Evolutionary conservation across 2,888 invertebrate species (phyloP).

Genomic region (Acheta domesticus): DNA sequence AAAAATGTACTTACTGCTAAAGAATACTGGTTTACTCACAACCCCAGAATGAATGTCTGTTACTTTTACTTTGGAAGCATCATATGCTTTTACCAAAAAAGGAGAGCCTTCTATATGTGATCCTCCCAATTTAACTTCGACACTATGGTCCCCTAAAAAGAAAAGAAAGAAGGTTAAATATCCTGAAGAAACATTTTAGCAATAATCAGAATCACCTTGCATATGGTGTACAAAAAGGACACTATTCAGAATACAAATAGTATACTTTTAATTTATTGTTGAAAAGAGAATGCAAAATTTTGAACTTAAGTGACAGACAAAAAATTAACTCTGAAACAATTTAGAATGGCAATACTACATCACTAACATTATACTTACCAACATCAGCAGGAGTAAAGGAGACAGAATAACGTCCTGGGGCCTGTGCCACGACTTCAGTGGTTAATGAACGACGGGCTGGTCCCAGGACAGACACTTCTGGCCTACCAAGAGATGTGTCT

Average conservation of each 20-base stretch:
- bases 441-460: slow-evolving; percentile 68
- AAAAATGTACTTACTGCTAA: slow-evolving; percentile 67
- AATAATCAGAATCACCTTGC: background rate
- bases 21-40: slow-evolving; percentile 89
- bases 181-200: background rate
- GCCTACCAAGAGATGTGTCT: slow-evolving; percentile 62
- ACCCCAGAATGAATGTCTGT: slow-evolving; percentile 88
- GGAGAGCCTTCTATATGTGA: slow-evolving; percentile 92
- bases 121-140: slow-evolving; percentile 69
- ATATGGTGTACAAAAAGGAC: background rate
- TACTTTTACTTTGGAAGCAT: slow-evolving; percentile 90
- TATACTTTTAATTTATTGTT: slow-evolving; percentile 19
- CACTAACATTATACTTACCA: slow-evolving; percentile 51
- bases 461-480: slow-evolving; percentile 75
- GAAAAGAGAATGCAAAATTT: slow-evolving; percentile 2
- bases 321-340: background rate
- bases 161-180: slow-evolving; percentile 23
- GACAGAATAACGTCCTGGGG: slow-evolving; percentile 44
- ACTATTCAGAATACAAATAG: slow-evolving; percentile 29
- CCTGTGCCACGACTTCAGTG: slow-evolving; percentile 52
- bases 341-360: background rate
- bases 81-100: slow-evolving; percentile 92
- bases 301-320: too few species aligned
- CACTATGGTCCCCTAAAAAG: slow-evolving; percentile 73
- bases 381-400: slow-evolving; percentile 82